Evolutionary conservation across 1,140 invertebrate genomes (phyloP).

Genomic region (Camponotus pennsylvanicus): DNA sequence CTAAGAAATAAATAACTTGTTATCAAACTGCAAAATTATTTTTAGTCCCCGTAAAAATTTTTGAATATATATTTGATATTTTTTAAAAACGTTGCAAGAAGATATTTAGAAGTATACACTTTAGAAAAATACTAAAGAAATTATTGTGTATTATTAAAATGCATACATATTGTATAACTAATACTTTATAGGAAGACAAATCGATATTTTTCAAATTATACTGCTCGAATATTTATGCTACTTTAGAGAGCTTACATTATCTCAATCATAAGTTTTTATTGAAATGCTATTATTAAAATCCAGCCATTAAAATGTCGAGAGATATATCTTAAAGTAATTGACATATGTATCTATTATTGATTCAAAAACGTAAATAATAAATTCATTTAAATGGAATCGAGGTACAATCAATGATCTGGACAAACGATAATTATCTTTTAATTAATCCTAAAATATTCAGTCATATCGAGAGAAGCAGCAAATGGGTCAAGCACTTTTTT

Average conservation of each 20-base stretch:
- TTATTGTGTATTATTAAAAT: background rate
- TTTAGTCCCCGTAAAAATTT: background rate
- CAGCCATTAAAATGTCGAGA: background rate
- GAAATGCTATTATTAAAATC: background rate
- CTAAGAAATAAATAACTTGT: background rate
- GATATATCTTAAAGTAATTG: background rate
- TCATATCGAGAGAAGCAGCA: background rate
- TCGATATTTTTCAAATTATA: background rate
- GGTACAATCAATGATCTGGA: background rate
- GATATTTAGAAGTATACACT: background rate
- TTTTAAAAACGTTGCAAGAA: background rate
- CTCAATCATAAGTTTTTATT: background rate
- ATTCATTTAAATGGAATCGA: background rate
- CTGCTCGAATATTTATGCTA: background rate
- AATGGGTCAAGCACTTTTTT: conserved; percentile 16
- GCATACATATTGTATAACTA: background rate
- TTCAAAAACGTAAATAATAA: background rate
- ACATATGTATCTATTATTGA: background rate
- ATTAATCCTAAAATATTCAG: background rate
- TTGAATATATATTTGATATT: background rate
- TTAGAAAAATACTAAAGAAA: background rate
- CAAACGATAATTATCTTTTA: background rate
- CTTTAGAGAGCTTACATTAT: background rate
- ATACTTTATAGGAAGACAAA: background rate
- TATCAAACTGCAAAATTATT: background rate